A percentile compares a stretch with the other conserved stretches of the same genome.
Evolutionary conservation across 2,888 invertebrate genomes (phyloP).

Genomic region (Thera britannica): DNA sequence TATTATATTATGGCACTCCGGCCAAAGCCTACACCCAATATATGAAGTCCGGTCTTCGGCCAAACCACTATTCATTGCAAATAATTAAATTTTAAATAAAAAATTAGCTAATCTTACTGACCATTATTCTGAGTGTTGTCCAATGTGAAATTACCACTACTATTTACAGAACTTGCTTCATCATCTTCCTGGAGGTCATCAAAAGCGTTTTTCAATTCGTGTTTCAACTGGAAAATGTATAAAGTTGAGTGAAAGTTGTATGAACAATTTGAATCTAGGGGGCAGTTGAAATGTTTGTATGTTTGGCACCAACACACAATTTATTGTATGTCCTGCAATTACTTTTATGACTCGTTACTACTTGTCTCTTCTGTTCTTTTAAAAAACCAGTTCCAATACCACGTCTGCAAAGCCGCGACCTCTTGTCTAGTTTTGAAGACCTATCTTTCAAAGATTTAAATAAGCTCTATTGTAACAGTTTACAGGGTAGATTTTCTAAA

Average conservation of each 20-base stretch:
- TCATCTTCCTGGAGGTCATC: conserved; percentile 88
- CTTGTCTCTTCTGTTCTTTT: background rate
- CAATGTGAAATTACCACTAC: conserved; percentile 79
- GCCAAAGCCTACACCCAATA: too few relatives aligned
- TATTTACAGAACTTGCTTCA: conserved; percentile 86
- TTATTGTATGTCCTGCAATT: background rate
- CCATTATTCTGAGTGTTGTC: conserved; percentile 70
- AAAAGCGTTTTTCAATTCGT: conserved; percentile 87
- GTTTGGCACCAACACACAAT: too few relatives aligned
- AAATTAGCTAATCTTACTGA: conserved; percentile 42
- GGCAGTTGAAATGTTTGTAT: too few relatives aligned
- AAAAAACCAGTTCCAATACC: background rate
- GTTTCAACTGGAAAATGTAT: conserved; percentile 78
- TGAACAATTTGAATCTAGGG: too few relatives aligned
- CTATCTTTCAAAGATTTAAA: background rate
- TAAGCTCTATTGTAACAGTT: background rate
- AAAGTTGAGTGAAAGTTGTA: too few relatives aligned
- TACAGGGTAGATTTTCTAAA: background rate
- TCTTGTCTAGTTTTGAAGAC: background rate
- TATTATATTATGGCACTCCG: too few relatives aligned
- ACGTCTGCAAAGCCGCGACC: background rate
- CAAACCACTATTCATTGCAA: too few relatives aligned
- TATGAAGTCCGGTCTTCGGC: too few relatives aligned
- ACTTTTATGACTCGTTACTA: background rate
- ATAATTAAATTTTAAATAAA: too few relatives aligned